phyloP scores from a whole-genome alignment of 2,113 vertebrate species.

The Asarcornis scutulata region DNA sequence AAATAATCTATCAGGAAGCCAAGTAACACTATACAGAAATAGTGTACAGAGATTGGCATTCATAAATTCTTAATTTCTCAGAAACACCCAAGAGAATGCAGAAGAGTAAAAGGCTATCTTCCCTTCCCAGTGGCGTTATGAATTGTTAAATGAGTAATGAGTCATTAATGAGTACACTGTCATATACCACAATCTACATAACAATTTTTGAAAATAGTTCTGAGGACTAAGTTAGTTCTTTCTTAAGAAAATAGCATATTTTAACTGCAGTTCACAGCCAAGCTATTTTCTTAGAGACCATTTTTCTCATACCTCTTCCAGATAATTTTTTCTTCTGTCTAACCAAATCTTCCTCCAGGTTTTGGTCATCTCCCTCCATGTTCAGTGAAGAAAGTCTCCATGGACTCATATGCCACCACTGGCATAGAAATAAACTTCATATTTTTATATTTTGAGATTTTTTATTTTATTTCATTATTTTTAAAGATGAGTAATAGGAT shows the following conservation, averaged over 20 bases:
- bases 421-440: background rate
- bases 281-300: background rate
- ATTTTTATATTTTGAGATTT: background rate
- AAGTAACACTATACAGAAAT: background rate
- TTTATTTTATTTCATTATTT: background rate
- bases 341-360: background rate
- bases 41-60: background rate
- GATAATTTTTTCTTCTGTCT: background rate
- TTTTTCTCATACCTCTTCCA: background rate
- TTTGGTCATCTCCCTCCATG: background rate
- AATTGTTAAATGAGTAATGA: background rate
- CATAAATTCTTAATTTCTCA: background rate
- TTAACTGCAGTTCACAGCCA: background rate
- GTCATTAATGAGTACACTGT: too few relatives aligned
- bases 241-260: background rate
- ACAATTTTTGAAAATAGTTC: background rate
- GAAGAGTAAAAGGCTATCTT: background rate
- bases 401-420: background rate
- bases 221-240: background rate
- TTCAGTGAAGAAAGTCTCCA: background rate
- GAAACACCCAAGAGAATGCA: background rate
- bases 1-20: background rate
- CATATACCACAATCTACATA: background rate
- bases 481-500: background rate
- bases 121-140: background rate